Base-by-base conservation (phyloP, 2,113 vertebrate genomes). In the Ia io region DNA sequence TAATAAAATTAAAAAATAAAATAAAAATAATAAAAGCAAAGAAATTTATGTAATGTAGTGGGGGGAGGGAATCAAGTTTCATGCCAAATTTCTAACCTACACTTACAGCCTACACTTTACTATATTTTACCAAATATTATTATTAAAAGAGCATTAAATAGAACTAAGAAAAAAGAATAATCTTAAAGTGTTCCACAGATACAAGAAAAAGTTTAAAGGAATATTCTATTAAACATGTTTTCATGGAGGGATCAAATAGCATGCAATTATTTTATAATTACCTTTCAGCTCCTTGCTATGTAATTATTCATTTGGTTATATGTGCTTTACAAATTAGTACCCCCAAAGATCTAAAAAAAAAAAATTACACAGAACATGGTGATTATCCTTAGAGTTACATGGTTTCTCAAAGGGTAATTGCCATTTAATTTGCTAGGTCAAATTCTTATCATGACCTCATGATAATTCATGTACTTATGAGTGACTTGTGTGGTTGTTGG, bases 231-330 rank as follows among this genome's bases (percentile, higher is more conserved):
- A 90, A 96, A 85, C 11, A 11, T 88, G 42, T 92, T 96, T 96
- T 95, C 78, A 91, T 37, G 49, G 73, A 77, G 28, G 20, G 88
- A 83, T 96, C 97, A 96, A 79, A 86, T 86, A 97, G 53, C 88
- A 92, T 83, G 88, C 78, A 90, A 67, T 96, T 97, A 96, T 95
- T 96, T 96, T 85, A 49, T 92, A 96, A 96, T 93, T 95, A 85
- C 80, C 82, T 94, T 86, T 90, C n/a, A 92, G 94, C 65, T 65
- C 87, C 76, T 96, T 73, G 71, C 91, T 95, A 93, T 91, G n/a
- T 91, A 96, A 94, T 97, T 85, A 93, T 83, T 96, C 92, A 95
- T 88, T 95, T 96, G 92, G 77, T 92, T 90, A 63, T 95, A 90
- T 90, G 63, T 95, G 49, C 44, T 96, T 96, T 97, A 97, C 91